phyloP scores from a whole-genome alignment of 1,140 invertebrate species.

The Aricia agestis region DNA sequence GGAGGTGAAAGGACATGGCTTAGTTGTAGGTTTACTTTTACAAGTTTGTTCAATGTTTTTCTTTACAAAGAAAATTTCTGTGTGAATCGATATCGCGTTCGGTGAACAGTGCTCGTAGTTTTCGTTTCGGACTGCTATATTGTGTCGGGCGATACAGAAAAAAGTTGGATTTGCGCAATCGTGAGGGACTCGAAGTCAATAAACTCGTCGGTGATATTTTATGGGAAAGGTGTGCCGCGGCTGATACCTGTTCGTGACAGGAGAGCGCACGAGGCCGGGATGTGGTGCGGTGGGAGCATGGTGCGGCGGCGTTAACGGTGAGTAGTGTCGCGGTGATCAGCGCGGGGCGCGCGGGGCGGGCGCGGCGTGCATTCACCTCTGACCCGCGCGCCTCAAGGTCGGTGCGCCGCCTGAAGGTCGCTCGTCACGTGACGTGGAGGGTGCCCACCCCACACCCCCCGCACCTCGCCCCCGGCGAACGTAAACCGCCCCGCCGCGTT shows the following conservation, averaged over 20 bases:
- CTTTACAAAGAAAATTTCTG: constrained; percentile 52
- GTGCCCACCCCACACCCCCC: constrained; percentile 60
- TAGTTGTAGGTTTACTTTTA: constrained; percentile 34
- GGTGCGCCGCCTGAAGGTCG: constrained; percentile 73
- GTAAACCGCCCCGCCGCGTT: constrained; percentile 21
- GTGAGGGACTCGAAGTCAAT: constrained; percentile 70
- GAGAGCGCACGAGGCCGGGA: constrained; percentile 51
- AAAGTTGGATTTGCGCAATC: constrained; percentile 61
- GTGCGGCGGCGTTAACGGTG: constrained; percentile 46
- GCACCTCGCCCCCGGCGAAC: constrained; percentile 31
- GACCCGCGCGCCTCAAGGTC: constrained; percentile 73
- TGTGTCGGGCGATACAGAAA: constrained; percentile 44
- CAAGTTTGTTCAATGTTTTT: constrained; percentile 65
- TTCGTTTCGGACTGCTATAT: constrained; percentile 39
- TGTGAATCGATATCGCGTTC: constrained; percentile 53
- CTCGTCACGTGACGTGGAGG: constrained; percentile 65
- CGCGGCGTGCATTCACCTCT: constrained; percentile 70
- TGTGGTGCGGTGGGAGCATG: constrained; percentile 48
- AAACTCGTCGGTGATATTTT: constrained; percentile 74
- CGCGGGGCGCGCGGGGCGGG: constrained; percentile 40
- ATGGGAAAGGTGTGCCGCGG: constrained; percentile 74
- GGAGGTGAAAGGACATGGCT: constrained; percentile 66
- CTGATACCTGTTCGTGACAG: constrained; percentile 64
- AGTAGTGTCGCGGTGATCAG: constrained; percentile 46
- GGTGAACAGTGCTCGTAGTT: constrained; percentile 50